phyloP scores from a whole-genome alignment of 2,888 invertebrate species.

The Drosophila buzzatii region DNA sequence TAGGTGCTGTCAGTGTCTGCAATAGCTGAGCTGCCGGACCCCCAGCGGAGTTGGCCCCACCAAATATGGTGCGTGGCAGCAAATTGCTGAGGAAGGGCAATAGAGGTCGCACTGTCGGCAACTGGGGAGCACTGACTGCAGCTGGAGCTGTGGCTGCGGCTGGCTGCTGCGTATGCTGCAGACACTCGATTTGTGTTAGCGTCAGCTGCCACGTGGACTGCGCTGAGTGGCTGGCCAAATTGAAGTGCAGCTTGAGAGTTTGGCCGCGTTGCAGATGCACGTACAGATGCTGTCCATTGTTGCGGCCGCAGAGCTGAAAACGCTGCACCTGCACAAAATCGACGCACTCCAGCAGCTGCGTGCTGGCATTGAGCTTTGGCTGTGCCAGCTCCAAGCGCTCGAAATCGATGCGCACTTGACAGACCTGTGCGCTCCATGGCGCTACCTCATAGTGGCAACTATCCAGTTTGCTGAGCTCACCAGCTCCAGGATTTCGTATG shows the following conservation, averaged over 20 bases:
- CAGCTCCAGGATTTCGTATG: constrained; percentile 73
- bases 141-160: constrained; percentile 2
- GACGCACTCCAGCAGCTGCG: constrained; percentile 58
- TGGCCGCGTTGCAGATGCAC: constrained; percentile 76
- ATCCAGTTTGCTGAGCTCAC: constrained; percentile 49
- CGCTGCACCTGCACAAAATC: constrained; percentile 79
- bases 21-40: constrained; percentile 58
- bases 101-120: constrained; percentile 53
- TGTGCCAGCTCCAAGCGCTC: constrained; percentile 78
- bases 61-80: constrained; percentile 76
- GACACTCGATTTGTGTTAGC: constrained; percentile 88
- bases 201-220: constrained; percentile 87
- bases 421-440: constrained; percentile 74
- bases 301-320: constrained; percentile 87
- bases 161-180: constrained; percentile 38
- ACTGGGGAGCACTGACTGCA: constrained; percentile 3
- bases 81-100: constrained; percentile 58
- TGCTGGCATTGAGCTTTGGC: constrained; percentile 62
- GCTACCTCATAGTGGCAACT: constrained; percentile 74
- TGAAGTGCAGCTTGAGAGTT: constrained; percentile 85
- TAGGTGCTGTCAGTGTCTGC: constrained; percentile 47
- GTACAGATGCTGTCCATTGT: constrained; percentile 87
- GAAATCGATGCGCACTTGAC: constrained; percentile 81
- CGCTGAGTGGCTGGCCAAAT: constrained; percentile 84
- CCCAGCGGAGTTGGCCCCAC: constrained; percentile 26